phyloP scores from a whole-genome alignment of 2,888 invertebrate species.

The Sympetrum striolatum region DNA sequence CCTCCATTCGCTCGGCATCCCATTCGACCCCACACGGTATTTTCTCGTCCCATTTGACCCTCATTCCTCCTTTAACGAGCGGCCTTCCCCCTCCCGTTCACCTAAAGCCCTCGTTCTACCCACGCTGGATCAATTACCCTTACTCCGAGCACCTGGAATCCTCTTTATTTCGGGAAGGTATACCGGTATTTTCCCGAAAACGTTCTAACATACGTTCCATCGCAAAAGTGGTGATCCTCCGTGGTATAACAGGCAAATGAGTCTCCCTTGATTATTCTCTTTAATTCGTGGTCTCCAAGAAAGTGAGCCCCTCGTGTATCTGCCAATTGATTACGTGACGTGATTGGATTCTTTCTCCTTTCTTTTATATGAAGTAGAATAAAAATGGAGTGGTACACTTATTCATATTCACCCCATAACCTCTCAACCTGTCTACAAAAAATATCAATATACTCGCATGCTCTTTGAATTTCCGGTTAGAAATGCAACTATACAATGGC shows the following conservation, averaged over 20 bases:
- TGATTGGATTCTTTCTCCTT: too few species aligned
- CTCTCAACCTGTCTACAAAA: too few species aligned
- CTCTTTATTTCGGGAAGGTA: background rate
- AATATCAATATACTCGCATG: too few species aligned
- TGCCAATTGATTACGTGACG: too few species aligned
- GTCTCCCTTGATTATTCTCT: background rate
- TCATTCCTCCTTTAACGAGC: constrained; percentile 23
- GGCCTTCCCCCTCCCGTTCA: background rate
- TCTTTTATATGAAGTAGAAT: too few species aligned
- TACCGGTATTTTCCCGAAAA: background rate
- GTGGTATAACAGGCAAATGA: background rate
- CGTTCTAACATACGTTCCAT: background rate
- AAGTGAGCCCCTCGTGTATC: background rate
- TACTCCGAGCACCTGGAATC: constrained; percentile 2
- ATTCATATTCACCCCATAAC: too few species aligned
- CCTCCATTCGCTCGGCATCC: background rate
- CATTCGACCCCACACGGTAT: background rate
- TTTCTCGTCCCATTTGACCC: constrained; percentile 30
- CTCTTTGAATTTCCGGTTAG: too few species aligned
- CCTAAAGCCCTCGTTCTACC: background rate
- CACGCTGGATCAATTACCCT: constrained; percentile 8
- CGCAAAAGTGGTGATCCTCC: background rate
- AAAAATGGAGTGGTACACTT: too few species aligned
- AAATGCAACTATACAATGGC: too few species aligned
- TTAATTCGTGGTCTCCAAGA: background rate